phyloP scores from a whole-genome alignment of 1,140 invertebrate genomes.

The Aphidius ervi region DNA sequence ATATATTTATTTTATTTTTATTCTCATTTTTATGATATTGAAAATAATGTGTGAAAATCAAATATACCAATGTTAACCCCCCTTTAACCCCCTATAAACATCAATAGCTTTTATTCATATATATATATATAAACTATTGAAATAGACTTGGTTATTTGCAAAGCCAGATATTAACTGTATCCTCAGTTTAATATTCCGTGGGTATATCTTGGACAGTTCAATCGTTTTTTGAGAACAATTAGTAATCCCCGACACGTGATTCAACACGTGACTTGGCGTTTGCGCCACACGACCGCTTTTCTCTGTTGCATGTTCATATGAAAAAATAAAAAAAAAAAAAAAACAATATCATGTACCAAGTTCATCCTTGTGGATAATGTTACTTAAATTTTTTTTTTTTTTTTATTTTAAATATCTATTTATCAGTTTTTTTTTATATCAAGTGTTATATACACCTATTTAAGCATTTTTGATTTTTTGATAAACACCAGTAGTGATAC shows the following conservation, averaged over 20 bases:
- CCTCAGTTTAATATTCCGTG: conserved; percentile 4
- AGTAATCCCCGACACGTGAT: conserved; percentile 14
- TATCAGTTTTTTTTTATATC: too few species aligned
- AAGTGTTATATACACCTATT: too few species aligned
- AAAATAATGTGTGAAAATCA: conserved; percentile 15
- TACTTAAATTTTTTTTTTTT: too few species aligned
- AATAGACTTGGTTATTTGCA: conserved; percentile 6
- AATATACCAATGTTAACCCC: not conserved
- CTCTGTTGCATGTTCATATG: not conserved
- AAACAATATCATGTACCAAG: too few species aligned
- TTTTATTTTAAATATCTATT: too few species aligned
- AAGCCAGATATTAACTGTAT: conserved; percentile 13
- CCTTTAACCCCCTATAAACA: not conserved
- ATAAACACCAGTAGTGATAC: too few species aligned
- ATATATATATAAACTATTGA: not conserved
- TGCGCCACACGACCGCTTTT: not conserved
- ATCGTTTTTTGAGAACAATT: conserved; percentile 15
- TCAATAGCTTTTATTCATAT: conserved; percentile 5
- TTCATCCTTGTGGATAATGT: too few species aligned
- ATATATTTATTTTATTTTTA: too few species aligned
- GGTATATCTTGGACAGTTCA: not conserved
- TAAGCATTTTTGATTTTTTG: too few species aligned
- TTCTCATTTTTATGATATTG: not conserved
- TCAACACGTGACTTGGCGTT: conserved; percentile 1
- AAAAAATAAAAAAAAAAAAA: too few species aligned